Evolutionary conservation across 1,140 invertebrate species (phyloP).

Genomic region (Danaus melanippus): DNA sequence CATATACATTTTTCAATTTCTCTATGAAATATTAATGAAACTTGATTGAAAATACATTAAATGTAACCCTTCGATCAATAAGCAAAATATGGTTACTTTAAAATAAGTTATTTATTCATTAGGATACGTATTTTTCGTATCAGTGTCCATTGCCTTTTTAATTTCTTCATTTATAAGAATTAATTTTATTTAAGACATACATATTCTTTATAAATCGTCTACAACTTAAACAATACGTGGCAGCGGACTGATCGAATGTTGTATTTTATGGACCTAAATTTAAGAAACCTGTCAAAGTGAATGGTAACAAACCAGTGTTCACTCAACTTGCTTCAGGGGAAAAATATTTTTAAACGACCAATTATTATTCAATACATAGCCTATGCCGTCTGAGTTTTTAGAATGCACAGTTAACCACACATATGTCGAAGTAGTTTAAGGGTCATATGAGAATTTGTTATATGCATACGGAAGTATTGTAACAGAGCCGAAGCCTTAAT

Average conservation of each 20-base stretch:
- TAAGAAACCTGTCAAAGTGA: slow-evolving; percentile 39
- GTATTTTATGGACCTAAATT: slow-evolving; percentile 35
- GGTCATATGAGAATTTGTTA: slow-evolving; percentile 22
- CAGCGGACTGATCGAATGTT: slow-evolving; percentile 27
- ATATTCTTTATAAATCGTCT: neutral
- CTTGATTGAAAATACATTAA: slow-evolving; percentile 1
- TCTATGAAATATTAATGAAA: neutral
- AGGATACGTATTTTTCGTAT: too few species aligned
- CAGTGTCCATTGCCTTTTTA: too few species aligned
- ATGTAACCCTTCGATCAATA: too few species aligned
- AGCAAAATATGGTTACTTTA: too few species aligned
- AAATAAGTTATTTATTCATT: too few species aligned
- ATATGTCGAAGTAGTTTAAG: slow-evolving; percentile 21
- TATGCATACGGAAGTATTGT: slow-evolving; percentile 23
- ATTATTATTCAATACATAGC: slow-evolving; percentile 35
- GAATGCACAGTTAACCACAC: slow-evolving; percentile 38
- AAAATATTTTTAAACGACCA: slow-evolving; percentile 27
- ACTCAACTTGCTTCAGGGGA: slow-evolving; percentile 17
- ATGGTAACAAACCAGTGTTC: slow-evolving; percentile 21
- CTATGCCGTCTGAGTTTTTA: slow-evolving; percentile 25
- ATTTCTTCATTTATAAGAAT: too few species aligned
- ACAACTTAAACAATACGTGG: neutral
- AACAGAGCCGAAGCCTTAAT: neutral
- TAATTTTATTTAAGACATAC: too few species aligned
- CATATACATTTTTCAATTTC: too few species aligned